Evolutionary conservation across 1,140 invertebrate species (phyloP).

Genomic region (Trachymyrmex septentrionalis): DNA sequence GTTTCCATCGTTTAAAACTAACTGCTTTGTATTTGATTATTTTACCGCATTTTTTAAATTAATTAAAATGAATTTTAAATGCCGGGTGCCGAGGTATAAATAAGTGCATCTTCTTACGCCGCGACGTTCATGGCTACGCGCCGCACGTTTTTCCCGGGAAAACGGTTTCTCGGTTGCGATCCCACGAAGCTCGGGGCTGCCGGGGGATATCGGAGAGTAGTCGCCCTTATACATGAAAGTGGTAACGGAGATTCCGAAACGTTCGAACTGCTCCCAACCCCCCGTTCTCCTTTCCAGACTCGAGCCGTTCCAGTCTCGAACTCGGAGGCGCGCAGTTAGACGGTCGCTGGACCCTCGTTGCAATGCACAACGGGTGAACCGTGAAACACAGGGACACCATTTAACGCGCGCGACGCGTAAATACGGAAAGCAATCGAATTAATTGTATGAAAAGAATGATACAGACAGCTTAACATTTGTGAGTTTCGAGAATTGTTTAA

Average conservation of each 20-base stretch:
- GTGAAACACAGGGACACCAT: slow-evolving; percentile 5
- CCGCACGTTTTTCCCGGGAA: slow-evolving; percentile 50
- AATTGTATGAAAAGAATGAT: background rate
- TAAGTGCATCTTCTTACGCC: background rate
- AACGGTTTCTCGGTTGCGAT: slow-evolving; percentile 62
- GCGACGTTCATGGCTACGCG: slow-evolving; percentile 18
- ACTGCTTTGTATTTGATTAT: background rate
- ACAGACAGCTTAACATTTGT: background rate
- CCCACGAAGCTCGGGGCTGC: slow-evolving; percentile 53
- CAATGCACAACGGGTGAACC: slow-evolving; percentile 57
- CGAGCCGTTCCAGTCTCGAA: slow-evolving; percentile 62
- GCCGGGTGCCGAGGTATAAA: no score
- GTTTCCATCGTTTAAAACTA: no score
- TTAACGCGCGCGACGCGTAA: background rate
- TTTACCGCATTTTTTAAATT: background rate
- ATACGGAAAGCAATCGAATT: background rate
- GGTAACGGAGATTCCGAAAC: slow-evolving; percentile 70
- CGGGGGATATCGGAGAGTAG: slow-evolving; percentile 61
- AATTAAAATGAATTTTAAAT: background rate
- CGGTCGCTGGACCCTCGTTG: slow-evolving; percentile 63
- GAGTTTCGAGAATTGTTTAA: background rate
- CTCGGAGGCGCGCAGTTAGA: slow-evolving; percentile 69
- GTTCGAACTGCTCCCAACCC: slow-evolving; percentile 64
- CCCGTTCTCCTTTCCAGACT: slow-evolving; percentile 43
- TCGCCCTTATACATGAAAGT: slow-evolving; percentile 63